Conservation (phyloP, 2,888 invertebrate genomes). For the Andrena trimmerana region DNA sequence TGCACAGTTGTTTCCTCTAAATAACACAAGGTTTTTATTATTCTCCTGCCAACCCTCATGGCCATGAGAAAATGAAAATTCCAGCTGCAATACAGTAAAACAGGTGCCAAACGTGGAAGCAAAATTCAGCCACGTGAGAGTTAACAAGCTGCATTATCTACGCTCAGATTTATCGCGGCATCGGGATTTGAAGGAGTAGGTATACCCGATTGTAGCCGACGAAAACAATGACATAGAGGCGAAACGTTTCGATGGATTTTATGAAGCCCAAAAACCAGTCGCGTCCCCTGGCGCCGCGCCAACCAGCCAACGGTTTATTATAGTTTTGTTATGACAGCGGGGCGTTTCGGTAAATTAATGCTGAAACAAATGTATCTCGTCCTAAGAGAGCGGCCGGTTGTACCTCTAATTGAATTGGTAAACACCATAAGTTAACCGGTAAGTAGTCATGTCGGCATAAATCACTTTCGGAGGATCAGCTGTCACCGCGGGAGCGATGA, state of each 20-base stretch:
- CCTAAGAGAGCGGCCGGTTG: constrained; percentile 73
- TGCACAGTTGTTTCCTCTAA: not conserved
- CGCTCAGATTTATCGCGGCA: constrained; percentile 31
- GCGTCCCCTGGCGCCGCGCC: constrained; percentile 68
- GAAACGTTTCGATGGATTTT: constrained; percentile 76
- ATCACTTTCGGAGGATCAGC: constrained; percentile 79
- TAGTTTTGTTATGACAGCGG: constrained; percentile 85
- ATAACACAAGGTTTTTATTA: not conserved
- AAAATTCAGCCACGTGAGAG: constrained; percentile 20
- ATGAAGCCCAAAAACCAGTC: constrained; percentile 68
- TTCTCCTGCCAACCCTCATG: not conserved
- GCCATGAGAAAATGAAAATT: not conserved
- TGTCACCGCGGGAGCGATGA: constrained; percentile 56
- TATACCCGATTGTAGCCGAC: not conserved
- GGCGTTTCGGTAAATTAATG: constrained; percentile 84
- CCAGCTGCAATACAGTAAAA: not conserved
- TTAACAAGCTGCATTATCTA: constrained; percentile 39
- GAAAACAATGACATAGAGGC: constrained; percentile 56
- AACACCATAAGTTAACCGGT: constrained; percentile 84
- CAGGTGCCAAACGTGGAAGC: constrained; percentile 5
- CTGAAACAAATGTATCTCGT: constrained; percentile 83
- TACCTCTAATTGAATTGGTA: constrained; percentile 84
- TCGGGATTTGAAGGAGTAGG: constrained; percentile 21
- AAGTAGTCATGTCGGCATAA: constrained; percentile 81
- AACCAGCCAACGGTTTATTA: constrained; percentile 81